Conservation (phyloP, 1,140 invertebrate genomes). For the Marisa cornuarietis region DNA sequence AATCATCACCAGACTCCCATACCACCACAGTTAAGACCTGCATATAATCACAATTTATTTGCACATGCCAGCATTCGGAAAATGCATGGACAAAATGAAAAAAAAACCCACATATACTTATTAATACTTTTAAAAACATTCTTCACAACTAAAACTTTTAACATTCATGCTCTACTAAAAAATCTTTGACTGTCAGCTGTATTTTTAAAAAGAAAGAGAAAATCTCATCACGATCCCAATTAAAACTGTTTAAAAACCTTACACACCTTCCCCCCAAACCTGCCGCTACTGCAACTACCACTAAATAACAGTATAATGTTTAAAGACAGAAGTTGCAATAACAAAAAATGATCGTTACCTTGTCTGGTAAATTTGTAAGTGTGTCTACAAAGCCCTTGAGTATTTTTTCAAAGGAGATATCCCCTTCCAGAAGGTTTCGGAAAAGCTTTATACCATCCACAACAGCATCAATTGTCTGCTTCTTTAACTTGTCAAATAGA, state of each 20-base stretch:
- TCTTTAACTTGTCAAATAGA: conserved; percentile 41
- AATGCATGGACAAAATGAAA: too few species aligned
- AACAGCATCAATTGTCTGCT: conserved; percentile 27
- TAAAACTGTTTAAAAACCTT: not conserved
- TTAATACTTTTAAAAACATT: too few species aligned
- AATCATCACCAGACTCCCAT: too few species aligned
- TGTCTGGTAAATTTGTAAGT: conserved; percentile 37
- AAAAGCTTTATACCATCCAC: conserved; percentile 33
- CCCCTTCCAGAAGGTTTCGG: conserved; percentile 29
- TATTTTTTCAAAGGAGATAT: conserved; percentile 29
- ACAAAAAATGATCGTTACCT: conserved; percentile 19
- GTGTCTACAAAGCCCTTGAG: conserved; percentile 27
- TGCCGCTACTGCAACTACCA: not conserved
- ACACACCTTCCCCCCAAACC: not conserved
- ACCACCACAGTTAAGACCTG: too few species aligned
- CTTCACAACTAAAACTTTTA: too few species aligned
- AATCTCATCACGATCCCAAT: not conserved
- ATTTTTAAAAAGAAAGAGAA: not conserved
- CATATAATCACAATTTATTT: too few species aligned
- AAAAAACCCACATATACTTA: too few species aligned
- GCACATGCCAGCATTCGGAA: too few species aligned
- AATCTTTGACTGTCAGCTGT: not conserved
- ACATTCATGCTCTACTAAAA: too few species aligned
- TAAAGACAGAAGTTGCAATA: too few species aligned
- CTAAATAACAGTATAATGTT: too few species aligned